A percentile compares a stretch with the other conserved stretches of the same genome.
phyloP scores from a whole-genome alignment of 1,140 invertebrate genomes.

The Steinernema khuongi region DNA sequence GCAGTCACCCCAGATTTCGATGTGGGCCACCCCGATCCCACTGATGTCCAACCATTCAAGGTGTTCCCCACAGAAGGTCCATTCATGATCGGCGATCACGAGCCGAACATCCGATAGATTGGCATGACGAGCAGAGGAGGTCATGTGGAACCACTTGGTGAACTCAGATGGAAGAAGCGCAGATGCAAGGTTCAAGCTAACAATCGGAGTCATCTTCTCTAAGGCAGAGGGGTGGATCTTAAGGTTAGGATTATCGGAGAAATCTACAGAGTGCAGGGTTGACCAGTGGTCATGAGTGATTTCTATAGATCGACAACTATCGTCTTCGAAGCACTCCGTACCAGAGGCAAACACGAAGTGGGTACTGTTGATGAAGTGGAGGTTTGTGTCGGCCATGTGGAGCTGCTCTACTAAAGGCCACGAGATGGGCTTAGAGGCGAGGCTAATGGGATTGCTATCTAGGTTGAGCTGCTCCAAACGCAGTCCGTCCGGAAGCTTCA shows the following conservation, averaged over 20 bases:
- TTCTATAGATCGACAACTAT: conserved; percentile 16
- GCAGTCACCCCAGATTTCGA: conserved; percentile 25
- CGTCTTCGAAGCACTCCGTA: conserved; percentile 18
- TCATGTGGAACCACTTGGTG: background rate
- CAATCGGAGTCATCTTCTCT: conserved; percentile 13
- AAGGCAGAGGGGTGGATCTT: conserved; percentile 25
- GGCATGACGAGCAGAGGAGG: background rate
- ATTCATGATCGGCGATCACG: conserved; percentile 22
- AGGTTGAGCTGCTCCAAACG: conserved; percentile 31
- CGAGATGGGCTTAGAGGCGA: conserved; percentile 24
- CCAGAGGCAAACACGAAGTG: conserved; percentile 8
- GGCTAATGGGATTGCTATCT: conserved; percentile 26
- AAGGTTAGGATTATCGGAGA: conserved; percentile 27
- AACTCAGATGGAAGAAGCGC: background rate
- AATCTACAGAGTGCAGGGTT: conserved; percentile 21
- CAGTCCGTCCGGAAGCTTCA: conserved; percentile 22
- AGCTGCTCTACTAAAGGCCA: conserved; percentile 29
- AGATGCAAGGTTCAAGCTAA: background rate
- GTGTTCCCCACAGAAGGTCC: conserved; percentile 24
- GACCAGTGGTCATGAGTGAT: conserved; percentile 13
- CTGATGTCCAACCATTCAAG: conserved; percentile 31
- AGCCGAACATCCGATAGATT: conserved; percentile 29
- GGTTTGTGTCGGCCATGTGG: conserved; percentile 25
- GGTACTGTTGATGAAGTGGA: conserved; percentile 24
- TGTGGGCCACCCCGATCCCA: conserved; percentile 20